These are phyloP conservation scores for Phymastichus coffea DNA, from an alignment of 1,140 invertebrate species.

Conservation along the genomic window DNA sequence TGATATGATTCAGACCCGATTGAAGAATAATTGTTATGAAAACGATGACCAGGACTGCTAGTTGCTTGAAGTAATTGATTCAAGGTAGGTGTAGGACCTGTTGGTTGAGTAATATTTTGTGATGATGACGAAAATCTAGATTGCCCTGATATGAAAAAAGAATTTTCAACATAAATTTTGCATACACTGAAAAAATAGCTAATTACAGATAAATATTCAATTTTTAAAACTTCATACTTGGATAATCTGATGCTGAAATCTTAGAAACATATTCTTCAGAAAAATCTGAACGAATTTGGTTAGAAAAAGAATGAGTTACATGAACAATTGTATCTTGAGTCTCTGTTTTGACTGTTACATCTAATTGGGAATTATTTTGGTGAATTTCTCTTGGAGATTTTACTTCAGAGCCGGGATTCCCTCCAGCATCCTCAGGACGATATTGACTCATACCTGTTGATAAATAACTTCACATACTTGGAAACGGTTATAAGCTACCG, in stretches of 20 bases:
- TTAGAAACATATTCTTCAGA: constrained; percentile 40
- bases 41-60: constrained; percentile 65
- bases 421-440: constrained; percentile 53
- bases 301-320: constrained; percentile 36
- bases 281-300: constrained; percentile 41
- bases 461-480: no score
- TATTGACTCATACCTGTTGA: constrained; percentile 59
- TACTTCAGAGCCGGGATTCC: constrained; percentile 52
- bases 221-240: no score
- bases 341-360: constrained; percentile 47
- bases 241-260: constrained; percentile 3
- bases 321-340: constrained; percentile 45
- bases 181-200: no score
- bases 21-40: constrained; percentile 56
- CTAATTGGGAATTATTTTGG: constrained; percentile 40
- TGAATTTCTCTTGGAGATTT: constrained; percentile 49
- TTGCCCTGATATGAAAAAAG: no score
- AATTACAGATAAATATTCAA: no score
- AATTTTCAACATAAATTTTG: no score
- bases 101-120: constrained; percentile 70
- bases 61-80: constrained; percentile 85
- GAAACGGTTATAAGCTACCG: no score
- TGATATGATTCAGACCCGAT: constrained; percentile 54
- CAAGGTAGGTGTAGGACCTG: constrained; percentile 85
- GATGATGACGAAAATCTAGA: constrained; percentile 62